Conservation (phyloP, 2,113 vertebrate species). For the Trichechus manatus region DNA sequence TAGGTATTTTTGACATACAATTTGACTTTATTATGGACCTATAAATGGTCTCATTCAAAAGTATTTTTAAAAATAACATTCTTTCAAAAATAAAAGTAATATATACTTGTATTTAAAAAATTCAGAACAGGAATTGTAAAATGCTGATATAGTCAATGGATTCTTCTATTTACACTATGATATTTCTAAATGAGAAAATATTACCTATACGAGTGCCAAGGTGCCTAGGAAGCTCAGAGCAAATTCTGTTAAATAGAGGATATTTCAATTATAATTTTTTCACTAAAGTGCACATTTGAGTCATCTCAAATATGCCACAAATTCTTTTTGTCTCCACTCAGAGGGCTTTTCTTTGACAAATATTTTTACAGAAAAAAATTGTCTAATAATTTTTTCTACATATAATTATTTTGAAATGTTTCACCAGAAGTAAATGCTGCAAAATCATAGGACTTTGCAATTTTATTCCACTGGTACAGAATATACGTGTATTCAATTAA, state of each 20-base stretch:
- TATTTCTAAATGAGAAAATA: background rate
- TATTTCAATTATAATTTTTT: background rate
- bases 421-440: background rate
- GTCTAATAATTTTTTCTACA: background rate
- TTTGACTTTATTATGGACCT: background rate
- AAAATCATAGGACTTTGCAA: background rate
- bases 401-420: constrained; percentile 15
- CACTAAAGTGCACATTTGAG: background rate
- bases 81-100: constrained; percentile 2
- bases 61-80: background rate
- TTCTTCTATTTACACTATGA: background rate
- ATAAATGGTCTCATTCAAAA: constrained; percentile 14
- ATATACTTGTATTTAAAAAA: background rate
- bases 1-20: background rate
- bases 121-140: background rate
- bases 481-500: background rate
- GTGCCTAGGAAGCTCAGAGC: background rate
- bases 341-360: background rate
- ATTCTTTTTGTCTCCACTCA: background rate
- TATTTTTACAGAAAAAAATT: background rate
- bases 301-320: background rate
- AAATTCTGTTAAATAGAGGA: background rate
- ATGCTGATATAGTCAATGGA: background rate
- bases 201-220: background rate
- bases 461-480: background rate